Evolutionary conservation across 2,113 vertebrate species (phyloP), one percentile per base, ranked within the genome.

Genomic region (Hippocampus mohnikei): DNA sequence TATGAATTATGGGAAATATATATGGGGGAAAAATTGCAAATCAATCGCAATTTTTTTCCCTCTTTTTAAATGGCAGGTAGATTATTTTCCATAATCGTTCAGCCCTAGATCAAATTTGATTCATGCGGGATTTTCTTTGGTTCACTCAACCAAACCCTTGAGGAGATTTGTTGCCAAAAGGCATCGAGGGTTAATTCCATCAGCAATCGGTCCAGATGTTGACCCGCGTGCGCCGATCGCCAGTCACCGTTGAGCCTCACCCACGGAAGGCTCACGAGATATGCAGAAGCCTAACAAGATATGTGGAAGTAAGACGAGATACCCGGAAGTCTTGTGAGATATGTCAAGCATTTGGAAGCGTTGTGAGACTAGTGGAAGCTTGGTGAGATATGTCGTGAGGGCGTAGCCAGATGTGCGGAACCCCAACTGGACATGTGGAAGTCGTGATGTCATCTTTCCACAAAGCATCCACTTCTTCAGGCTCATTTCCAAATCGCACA

Each of bases 151-250:
- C 29, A 60, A 60, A 60, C 4, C 58, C 27, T 18, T 20, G 12
- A 29, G 15, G 56, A 27, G 4, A 59, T 59, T 59, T 15, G 12
- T n/a, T 25, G 41, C 41, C 41, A 46, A 65, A 65, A 44, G 8
- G 40, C 41, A 44, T 64, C n/a, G 16, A 9, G n/a, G 40, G n/a
- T 44, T 42, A 5, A 64, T 64, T 13, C 21, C n/a, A 25, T n/a
- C 69, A 70, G 61, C 25, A 18, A 69, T 72, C 53, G 79, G 75
- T 76, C 70, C 69, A 67, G 76, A 70, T 29, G 72, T 42, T 68
- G 73, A 61, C 71, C 71, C 67, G 61, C 75, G 25, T 73, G 70
- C 44, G 3, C 68, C 69, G 70, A 2, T 44, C 77, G 3, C 52
- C 20, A 13, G n/a, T 25, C 10, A 4, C 8, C 29, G 21, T n/a